These are phyloP conservation scores for Ormyrus pomaceus DNA, from an alignment of 2,888 invertebrate species.

Conservation along the genomic window DNA sequence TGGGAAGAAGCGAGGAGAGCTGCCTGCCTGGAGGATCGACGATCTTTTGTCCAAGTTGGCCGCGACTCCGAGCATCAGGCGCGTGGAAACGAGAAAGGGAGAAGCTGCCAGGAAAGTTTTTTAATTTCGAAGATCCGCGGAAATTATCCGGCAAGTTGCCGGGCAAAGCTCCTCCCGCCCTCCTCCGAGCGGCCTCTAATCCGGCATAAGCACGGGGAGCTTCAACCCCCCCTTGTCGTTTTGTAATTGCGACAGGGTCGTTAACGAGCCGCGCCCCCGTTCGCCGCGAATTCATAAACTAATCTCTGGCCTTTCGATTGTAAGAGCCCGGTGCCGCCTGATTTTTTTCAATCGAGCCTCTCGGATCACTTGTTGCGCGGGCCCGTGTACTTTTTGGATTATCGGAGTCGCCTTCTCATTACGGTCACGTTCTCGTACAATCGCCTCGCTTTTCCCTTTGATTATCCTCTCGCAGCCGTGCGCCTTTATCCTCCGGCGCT, in stretches of 20 bases:
- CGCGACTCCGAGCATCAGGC: background rate
- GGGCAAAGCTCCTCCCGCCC: background rate
- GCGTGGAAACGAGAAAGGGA: background rate
- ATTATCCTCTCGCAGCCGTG: conserved; percentile 8
- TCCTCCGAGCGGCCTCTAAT: background rate
- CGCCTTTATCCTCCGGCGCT: background rate
- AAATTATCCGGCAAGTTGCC: conserved; percentile 66
- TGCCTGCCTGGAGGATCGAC: background rate
- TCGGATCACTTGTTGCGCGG: background rate
- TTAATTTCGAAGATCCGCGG: conserved; percentile 69
- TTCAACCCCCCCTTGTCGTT: background rate
- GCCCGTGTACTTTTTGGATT: background rate
- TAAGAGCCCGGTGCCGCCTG: background rate
- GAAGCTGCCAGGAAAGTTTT: conserved; percentile 63
- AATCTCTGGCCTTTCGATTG: background rate
- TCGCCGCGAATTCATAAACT: background rate
- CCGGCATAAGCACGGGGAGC: background rate
- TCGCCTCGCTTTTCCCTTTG: conserved; percentile 9
- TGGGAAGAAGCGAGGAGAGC: background rate
- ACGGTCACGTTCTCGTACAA: background rate
- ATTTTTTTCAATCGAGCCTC: background rate
- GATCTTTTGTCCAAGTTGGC: background rate
- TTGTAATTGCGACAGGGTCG: conserved; percentile 21
- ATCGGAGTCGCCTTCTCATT: conserved; percentile 5
- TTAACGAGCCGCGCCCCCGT: background rate